Base-by-base conservation (phyloP, 2,888 invertebrate genomes). In the Lycocerus yunnanus region DNA sequence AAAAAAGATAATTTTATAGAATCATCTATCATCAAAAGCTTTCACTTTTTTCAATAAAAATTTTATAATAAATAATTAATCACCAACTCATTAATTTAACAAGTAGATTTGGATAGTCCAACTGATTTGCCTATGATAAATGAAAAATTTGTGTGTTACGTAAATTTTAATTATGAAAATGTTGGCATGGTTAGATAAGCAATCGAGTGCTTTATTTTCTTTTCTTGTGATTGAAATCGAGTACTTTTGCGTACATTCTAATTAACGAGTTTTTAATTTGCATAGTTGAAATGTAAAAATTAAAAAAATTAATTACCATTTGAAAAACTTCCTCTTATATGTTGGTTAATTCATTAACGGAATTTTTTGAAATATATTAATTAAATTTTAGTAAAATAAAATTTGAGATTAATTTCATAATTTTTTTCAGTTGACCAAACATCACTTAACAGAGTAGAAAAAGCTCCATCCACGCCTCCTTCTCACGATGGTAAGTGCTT, bases 391-490 rank as follows among this genome's bases (percentile, higher is more conserved):
- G 58, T 63, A 66, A 58, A 58, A 14, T 61, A 14, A 15, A 58
- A 67, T 67, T 59, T 67, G 27, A 67, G 16, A 72, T 21, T 60
- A 67, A 72, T 66, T 71, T 71, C 15, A 21, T 61, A 63, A 63
- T 77, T 86, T 83, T 87, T 84, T 89, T 66, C 88, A 90, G 88
- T 87, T 82, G 90, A 90, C 84, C 88, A 89, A 80, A 82, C 85
- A 74, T 90, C 85, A 86, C 90, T 87, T 88, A 92, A 83, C 69
- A 81, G 83, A 82, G 87, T 93, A 85, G 93, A 94, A 85, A 93
- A 94, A 87, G 92, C 94, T 82, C 94, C 94, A 78, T 93, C 93
- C 83, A 94, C 94, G 83, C 93, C 94, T 80, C 92, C 91, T 85
- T 92, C 92, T 83, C 90, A 92, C 85, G 86, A 86, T 74, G 93